Evolutionary conservation across 2,888 invertebrate genomes (phyloP), one percentile per base, ranked within the genome.

Genomic region (Idaea aversata): DNA sequence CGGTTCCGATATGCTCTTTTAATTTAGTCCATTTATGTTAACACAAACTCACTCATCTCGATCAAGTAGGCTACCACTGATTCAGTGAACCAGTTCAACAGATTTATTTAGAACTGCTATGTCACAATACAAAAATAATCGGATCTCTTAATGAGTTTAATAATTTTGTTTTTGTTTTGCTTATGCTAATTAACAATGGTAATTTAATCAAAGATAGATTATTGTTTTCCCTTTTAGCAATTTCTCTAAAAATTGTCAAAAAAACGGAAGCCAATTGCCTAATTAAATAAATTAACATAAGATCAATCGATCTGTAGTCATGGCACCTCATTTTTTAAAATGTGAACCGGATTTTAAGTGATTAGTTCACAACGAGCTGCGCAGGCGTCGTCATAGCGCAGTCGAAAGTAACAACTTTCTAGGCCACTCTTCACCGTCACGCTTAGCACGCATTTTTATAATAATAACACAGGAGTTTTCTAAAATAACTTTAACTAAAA

Each of bases 381-480:
- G 73, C 72, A 68, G 71, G 75, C 73, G 75, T 73, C 75, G 72
- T 67, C 72, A 74, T 80, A 76, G 71, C 74, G 78, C 74, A 72
- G 84, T 86, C 86, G 91, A 91, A 91, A 91, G 91, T 90, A 80
- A 83, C 69, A 78, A 86, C 88, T 91, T 91, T 91, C 91, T 91
- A 90, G 88, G 88, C 84, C 88, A 85, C 80, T 84, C 82, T 85
- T 80, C 79, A 76, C 80, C 80, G 85, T 85, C 88, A 88, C 86
- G 85, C 87, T 85, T 83, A 88, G 86, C 87, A 88, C 86, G 86
- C 83, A 85, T 85, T 88, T 87, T 86, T 87, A 84, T 86, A 85
- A 83, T 77, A 79, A 84, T 86, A 85, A 83, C 77, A 79, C 75
- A 78, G 75, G 75, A 80, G 78, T 84, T 88, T 88, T 88, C 87